These are phyloP conservation scores for Hiodon tergisus DNA, from an alignment of 2,113 vertebrate genomes.

Conservation along the genomic window DNA sequence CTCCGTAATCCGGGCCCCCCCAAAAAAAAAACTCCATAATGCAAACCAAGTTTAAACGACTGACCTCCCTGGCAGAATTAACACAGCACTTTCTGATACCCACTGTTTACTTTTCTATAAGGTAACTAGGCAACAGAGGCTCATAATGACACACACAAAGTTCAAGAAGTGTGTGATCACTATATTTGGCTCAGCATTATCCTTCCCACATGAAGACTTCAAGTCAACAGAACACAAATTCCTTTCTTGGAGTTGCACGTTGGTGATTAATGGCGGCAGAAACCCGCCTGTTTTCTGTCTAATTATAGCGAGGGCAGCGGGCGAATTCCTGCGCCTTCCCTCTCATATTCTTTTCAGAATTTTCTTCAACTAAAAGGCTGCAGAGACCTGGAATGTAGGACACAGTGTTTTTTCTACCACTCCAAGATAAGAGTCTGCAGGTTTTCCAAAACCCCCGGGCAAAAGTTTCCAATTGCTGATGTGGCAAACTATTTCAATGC, in stretches of 20 bases:
- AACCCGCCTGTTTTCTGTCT: constrained; percentile 44
- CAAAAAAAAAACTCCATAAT: constrained; percentile 9
- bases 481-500: constrained; percentile 23
- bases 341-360: constrained; percentile 25
- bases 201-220: constrained; percentile 42
- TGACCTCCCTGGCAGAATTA: constrained; percentile 31
- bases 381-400: constrained; percentile 39
- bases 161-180: constrained; percentile 41
- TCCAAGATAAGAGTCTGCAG: constrained; percentile 3
- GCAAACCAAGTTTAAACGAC: constrained; percentile 12
- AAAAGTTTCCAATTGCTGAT: constrained; percentile 39
- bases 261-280: constrained; percentile 44
- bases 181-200: constrained; percentile 68
- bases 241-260: constrained; percentile 60
- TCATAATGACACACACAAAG: constrained; percentile 25
- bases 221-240: constrained; percentile 42
- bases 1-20: neutral
- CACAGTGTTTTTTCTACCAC: neutral
- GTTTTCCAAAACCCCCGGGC: constrained; percentile 20
- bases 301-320: constrained; percentile 69
- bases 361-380: constrained; percentile 24
- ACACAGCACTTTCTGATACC: constrained; percentile 46
- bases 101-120: constrained; percentile 51
- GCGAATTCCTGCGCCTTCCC: constrained; percentile 29
- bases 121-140: constrained; percentile 52